These are phyloP conservation scores for Muntiacus reevesi DNA, from an alignment of 2,113 vertebrate genomes.

Conservation along the genomic window DNA sequence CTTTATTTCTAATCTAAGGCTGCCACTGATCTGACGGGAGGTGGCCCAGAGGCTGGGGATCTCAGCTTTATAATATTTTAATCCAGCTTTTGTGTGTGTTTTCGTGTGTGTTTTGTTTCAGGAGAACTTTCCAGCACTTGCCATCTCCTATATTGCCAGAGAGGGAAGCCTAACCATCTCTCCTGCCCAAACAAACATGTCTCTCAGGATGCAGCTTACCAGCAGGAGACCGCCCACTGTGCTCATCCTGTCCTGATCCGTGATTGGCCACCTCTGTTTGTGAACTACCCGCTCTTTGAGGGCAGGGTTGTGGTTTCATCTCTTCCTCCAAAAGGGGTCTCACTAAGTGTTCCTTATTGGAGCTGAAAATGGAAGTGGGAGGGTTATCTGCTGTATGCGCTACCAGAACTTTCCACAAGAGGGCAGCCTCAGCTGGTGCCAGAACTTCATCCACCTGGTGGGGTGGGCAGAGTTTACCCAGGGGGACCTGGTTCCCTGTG, in stretches of 20 bases:
- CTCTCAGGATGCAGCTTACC: background rate
- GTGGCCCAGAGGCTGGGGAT: background rate
- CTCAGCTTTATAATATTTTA: background rate
- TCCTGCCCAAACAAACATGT: background rate
- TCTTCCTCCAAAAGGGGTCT: background rate
- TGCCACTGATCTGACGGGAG: background rate
- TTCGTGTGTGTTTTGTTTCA: background rate
- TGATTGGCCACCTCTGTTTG: background rate
- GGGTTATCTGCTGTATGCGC: background rate
- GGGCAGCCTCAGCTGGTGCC: constrained; percentile 53
- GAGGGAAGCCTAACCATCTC: background rate
- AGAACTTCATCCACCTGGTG: fast-evolving
- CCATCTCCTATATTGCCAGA: background rate
- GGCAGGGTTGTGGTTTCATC: background rate
- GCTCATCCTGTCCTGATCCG: background rate
- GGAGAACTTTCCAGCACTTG: background rate
- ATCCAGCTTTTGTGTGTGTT: background rate
- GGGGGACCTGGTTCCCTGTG: background rate
- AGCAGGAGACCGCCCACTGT: background rate
- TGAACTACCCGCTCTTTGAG: background rate
- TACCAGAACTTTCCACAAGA: constrained; percentile 48
- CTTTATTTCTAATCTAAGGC: background rate
- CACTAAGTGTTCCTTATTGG: background rate
- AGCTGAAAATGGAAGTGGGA: background rate
- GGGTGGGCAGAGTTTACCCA: background rate